These are phyloP conservation scores for Molorchus minor DNA, from an alignment of 2,888 invertebrate species.

Conservation along the genomic window DNA sequence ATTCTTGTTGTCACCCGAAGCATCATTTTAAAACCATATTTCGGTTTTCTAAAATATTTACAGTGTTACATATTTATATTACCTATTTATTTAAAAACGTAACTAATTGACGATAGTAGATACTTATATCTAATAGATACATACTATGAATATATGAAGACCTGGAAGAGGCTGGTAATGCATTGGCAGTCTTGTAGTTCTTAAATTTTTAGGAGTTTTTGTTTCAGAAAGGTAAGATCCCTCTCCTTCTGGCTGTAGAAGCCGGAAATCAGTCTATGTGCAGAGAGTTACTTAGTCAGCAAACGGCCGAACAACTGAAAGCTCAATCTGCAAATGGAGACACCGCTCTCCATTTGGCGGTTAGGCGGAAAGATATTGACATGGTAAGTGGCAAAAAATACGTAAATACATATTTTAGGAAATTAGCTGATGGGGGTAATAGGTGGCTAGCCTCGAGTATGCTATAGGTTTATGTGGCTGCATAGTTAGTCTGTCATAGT, in stretches of 20 bases:
- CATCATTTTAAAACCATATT: no score
- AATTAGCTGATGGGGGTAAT: neutral
- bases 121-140: neutral
- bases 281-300: conserved; percentile 87
- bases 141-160: conserved; percentile 19
- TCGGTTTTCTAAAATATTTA: no score
- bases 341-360: conserved; percentile 93
- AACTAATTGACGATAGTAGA: no score
- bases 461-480: no score
- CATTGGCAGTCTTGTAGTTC: neutral
- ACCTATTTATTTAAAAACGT: no score
- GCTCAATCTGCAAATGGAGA: conserved; percentile 88
- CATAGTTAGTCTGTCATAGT: no score
- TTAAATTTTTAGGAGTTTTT: neutral
- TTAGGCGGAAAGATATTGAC: conserved; percentile 90
- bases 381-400: no score
- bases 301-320: conserved; percentile 88
- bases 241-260: conserved; percentile 92
- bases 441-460: no score
- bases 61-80: no score
- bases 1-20: neutral
- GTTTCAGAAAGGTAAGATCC: conserved; percentile 90
- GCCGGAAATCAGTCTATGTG: conserved; percentile 96
- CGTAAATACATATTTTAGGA: no score
- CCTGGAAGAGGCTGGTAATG: conserved; percentile 20